Conservation (phyloP, 2,113 vertebrate genomes). For the Orcinus orca region DNA sequence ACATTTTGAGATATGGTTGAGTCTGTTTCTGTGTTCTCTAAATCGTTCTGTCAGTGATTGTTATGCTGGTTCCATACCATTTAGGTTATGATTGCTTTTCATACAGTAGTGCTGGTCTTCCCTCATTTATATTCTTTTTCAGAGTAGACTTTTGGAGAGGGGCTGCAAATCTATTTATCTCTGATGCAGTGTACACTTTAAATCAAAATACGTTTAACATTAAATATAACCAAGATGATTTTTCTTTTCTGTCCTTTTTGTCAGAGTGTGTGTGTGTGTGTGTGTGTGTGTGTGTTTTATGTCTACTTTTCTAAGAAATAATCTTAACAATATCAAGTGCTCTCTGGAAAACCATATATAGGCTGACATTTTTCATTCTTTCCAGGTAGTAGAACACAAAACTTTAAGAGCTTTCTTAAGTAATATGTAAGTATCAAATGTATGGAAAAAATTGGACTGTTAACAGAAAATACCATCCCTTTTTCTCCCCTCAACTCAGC, state of each 20-base stretch:
- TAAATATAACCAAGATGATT: neutral
- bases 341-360: neutral
- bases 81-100: slow-evolving; percentile 3
- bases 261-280: neutral
- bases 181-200: neutral
- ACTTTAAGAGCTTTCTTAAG: neutral
- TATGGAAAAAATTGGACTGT: neutral
- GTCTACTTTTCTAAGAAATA: neutral
- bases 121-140: neutral
- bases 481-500: slow-evolving; percentile 74
- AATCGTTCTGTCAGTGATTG: neutral
- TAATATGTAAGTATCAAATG: neutral
- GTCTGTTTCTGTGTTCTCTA: neutral
- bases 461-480: slow-evolving; percentile 8
- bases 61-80: neutral
- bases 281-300: neutral
- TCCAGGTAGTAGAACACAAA: neutral
- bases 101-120: neutral
- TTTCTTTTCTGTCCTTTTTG: neutral
- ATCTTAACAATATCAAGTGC: neutral
- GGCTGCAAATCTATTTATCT: neutral
- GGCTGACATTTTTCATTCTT: neutral
- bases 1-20: slow-evolving; percentile 10
- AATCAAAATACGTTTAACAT: slow-evolving; percentile 23
- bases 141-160: neutral